phyloP scores from a whole-genome alignment of 1,140 invertebrate genomes.

The Bombus pascuorum region DNA sequence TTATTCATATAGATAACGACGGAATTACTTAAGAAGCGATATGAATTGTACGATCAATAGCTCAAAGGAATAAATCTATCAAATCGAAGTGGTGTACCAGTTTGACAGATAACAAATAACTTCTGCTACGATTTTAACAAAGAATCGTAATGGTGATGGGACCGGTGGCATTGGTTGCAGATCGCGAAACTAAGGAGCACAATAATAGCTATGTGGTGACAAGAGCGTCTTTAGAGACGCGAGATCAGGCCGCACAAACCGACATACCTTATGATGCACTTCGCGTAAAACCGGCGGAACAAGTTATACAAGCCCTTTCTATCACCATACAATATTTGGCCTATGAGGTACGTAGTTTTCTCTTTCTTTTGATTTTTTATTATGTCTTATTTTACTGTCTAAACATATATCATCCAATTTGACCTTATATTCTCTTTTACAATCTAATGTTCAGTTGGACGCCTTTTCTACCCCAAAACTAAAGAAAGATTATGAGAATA shows the following conservation, averaged over 20 bases:
- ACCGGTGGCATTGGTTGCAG: conserved; percentile 74
- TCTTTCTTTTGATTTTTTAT: background rate
- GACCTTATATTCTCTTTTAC: no score
- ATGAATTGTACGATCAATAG: background rate
- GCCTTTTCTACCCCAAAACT: conserved; percentile 83
- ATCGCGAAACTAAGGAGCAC: conserved; percentile 73
- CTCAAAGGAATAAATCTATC: background rate
- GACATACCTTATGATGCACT: conserved; percentile 59
- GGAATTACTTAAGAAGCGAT: background rate
- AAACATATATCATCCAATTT: background rate
- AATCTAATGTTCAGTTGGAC: conserved; percentile 83
- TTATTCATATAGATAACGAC: background rate
- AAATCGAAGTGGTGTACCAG: background rate
- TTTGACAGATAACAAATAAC: background rate
- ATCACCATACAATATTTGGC: conserved; percentile 88
- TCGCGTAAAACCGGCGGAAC: conserved; percentile 72
- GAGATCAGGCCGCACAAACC: conserved; percentile 70
- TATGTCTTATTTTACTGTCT: no score
- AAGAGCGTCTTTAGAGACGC: conserved; percentile 61
- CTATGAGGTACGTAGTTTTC: conserved; percentile 83
- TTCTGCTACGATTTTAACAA: background rate
- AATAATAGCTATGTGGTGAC: conserved; percentile 46
- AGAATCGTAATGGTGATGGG: conserved; percentile 62
- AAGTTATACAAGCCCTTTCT: conserved; percentile 86
- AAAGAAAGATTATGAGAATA: conserved; percentile 82